These are phyloP conservation scores for Dusona sp. DNA, from an alignment of 2,888 invertebrate species.

Conservation along the genomic window DNA sequence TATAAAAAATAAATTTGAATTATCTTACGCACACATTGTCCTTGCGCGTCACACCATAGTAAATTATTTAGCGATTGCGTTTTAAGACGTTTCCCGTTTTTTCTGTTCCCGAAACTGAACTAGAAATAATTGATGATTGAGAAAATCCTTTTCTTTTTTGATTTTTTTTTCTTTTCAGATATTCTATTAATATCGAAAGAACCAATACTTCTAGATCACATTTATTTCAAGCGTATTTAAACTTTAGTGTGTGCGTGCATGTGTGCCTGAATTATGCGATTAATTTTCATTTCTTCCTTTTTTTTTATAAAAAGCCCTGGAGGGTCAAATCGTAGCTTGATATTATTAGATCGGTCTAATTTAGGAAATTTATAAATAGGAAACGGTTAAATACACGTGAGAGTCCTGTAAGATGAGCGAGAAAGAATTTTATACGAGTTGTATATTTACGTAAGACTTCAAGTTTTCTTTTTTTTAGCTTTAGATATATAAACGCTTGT, in stretches of 20 bases:
- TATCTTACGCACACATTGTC: conserved; percentile 77
- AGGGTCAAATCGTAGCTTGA: conserved; percentile 48
- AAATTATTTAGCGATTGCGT: conserved; percentile 67
- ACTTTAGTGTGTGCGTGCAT: conserved; percentile 20
- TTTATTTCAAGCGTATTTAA: conserved; percentile 32
- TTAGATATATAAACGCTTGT: conserved; percentile 64
- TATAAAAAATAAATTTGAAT: conserved; percentile 75
- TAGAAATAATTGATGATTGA: conserved; percentile 1
- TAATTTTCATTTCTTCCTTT: conserved; percentile 41
- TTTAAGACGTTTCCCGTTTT: conserved; percentile 40
- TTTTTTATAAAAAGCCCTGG: conserved; percentile 6
- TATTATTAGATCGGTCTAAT: conserved; percentile 64
- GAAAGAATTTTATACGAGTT: conserved; percentile 76
- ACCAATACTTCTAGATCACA: conserved; percentile 38
- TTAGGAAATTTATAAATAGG: conserved; percentile 37
- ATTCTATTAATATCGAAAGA: conserved; percentile 50
- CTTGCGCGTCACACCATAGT: conserved; percentile 68
- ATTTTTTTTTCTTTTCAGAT: conserved; percentile 46
- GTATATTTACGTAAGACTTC: conserved; percentile 72
- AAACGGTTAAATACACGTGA: conserved; percentile 31
- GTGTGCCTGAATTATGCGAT: conserved; percentile 16
- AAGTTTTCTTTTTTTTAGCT: conserved; percentile 49
- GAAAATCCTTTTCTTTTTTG: conserved; percentile 10
- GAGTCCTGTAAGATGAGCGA: conserved; percentile 70
- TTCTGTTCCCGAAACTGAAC: conserved; percentile 11